Conservation (phyloP, 1,140 invertebrate species). For the Saxidomus purpurata region DNA sequence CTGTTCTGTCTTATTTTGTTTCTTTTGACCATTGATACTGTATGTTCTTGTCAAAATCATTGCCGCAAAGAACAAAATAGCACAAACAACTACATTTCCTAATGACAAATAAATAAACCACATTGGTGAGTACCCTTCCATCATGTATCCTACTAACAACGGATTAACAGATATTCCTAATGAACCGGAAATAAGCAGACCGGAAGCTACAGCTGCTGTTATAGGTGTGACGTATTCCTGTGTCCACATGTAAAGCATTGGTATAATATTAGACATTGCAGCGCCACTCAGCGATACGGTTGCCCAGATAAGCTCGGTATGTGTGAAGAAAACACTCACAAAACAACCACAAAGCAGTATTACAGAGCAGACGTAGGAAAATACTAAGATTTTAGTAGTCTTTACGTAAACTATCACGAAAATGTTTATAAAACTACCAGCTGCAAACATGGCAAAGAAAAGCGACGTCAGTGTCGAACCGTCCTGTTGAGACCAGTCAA, state of each 20-base stretch:
- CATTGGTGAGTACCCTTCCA: slow-evolving; percentile 67
- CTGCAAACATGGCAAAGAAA: slow-evolving; percentile 64
- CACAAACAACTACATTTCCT: slow-evolving; percentile 53
- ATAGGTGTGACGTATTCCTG: slow-evolving; percentile 66
- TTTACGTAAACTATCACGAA: slow-evolving; percentile 44
- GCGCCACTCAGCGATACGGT: slow-evolving; percentile 18
- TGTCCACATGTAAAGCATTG: slow-evolving; percentile 69
- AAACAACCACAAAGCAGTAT: slow-evolving; percentile 15
- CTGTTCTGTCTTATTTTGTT: background rate
- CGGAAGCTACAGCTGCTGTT: slow-evolving; percentile 65
- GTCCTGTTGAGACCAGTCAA: slow-evolving; percentile 63
- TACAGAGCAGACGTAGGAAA: slow-evolving; percentile 27
- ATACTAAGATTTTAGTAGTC: slow-evolving; percentile 30
- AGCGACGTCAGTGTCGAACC: slow-evolving; percentile 49
- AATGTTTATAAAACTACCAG: slow-evolving; percentile 59
- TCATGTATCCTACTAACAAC: slow-evolving; percentile 65
- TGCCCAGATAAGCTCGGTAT: slow-evolving; percentile 51
- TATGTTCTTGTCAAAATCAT: background rate
- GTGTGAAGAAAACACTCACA: background rate
- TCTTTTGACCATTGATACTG: too few relatives aligned
- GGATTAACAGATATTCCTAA: slow-evolving; percentile 69
- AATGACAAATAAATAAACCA: slow-evolving; percentile 73
- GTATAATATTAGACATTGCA: slow-evolving; percentile 66
- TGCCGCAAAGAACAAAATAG: slow-evolving; percentile 17
- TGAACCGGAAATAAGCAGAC: slow-evolving; percentile 68